Evolutionary conservation across 2,797 vertebrate species (phyloP).

Genomic region (Poecile montanus): DNA sequence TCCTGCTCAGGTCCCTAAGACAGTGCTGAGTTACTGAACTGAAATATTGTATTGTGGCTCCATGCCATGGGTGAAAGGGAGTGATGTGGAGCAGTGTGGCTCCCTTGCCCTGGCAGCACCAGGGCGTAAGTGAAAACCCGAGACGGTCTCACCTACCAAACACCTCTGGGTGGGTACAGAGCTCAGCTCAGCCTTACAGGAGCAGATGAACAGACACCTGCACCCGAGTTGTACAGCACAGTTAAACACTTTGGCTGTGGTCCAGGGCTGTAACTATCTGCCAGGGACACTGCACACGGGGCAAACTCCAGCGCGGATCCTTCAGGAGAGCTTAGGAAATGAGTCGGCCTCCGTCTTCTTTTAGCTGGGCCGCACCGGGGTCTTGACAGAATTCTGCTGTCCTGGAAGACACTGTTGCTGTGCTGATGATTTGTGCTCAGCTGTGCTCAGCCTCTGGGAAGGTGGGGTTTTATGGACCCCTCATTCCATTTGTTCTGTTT

Average conservation of each 20-base stretch:
- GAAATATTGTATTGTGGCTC: neutral
- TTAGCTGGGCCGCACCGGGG: neutral
- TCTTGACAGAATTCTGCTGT: neutral
- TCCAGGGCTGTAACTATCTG: neutral
- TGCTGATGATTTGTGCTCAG: neutral
- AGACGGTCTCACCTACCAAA: too few relatives aligned
- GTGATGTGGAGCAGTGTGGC: accelerated
- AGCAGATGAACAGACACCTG: too few relatives aligned
- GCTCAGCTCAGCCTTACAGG: neutral
- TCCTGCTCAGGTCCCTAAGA: neutral
- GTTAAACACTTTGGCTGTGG: neutral
- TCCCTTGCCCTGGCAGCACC: neutral
- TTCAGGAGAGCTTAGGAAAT: neutral
- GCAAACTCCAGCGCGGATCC: neutral
- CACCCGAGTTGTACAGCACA: accelerated
- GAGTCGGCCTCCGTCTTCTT: accelerated
- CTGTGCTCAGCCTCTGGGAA: neutral
- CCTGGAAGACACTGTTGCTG: neutral
- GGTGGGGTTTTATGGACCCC: neutral
- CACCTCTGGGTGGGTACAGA: neutral
- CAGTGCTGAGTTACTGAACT: neutral
- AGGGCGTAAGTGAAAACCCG: neutral
- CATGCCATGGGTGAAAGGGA: accelerated
- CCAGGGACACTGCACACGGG: neutral
- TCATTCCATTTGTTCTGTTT: neutral